These are phyloP conservation scores for Seriola dumerili DNA, from an alignment of 2,113 vertebrate genomes.

Conservation along the genomic window DNA sequence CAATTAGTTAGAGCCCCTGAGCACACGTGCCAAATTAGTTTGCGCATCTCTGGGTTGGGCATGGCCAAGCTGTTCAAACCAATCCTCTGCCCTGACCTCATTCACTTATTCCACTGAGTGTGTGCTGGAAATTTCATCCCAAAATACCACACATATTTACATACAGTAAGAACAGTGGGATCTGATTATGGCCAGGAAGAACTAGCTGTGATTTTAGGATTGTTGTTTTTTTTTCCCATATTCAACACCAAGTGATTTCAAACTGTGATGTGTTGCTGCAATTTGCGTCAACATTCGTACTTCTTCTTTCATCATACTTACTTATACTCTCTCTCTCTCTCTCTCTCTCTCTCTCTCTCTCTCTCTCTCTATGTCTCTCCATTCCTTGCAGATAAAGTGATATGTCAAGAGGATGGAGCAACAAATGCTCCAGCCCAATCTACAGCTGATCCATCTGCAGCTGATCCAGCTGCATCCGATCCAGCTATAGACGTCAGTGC, in stretches of 20 bases:
- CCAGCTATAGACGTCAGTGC: accelerated
- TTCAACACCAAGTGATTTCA: neutral
- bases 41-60: conserved; percentile 28
- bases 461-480: too few species aligned
- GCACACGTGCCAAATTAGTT: conserved; percentile 58
- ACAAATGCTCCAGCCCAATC: accelerated
- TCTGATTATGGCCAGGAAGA: neutral
- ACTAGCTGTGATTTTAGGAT: neutral
- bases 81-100: conserved; percentile 30
- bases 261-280: neutral
- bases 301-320: neutral
- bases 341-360: neutral
- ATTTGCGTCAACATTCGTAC: neutral
- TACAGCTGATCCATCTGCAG: too few species aligned
- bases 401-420: conserved; percentile 33
- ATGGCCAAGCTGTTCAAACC: conserved; percentile 49
- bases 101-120: conserved; percentile 13
- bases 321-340: neutral
- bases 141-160: neutral
- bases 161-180: neutral
- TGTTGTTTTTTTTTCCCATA: neutral
- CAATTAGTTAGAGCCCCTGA: conserved; percentile 63
- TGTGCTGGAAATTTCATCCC: conserved; percentile 9
- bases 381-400: conserved; percentile 64
- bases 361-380: neutral